Evolutionary conservation across 2,113 vertebrate genomes (phyloP).

Genomic region (Myiagra hebetior): DNA sequence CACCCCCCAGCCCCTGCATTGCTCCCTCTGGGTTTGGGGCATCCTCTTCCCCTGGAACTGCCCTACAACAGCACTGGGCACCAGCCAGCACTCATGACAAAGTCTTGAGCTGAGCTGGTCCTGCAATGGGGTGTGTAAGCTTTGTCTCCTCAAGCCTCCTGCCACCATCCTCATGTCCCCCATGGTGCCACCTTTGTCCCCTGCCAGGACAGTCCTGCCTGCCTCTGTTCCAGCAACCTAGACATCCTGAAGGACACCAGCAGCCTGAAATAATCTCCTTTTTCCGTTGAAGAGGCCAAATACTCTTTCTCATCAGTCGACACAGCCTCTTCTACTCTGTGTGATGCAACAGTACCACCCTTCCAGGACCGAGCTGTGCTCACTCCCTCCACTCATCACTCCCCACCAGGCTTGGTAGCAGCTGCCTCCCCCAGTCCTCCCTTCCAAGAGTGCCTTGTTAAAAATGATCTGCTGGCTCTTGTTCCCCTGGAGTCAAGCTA

Average conservation of each 20-base stretch:
- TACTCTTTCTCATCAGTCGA: neutral
- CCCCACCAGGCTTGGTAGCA: neutral
- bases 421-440: neutral
- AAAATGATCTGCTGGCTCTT: conserved; percentile 16
- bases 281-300: neutral
- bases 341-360: neutral
- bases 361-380: neutral
- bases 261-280: neutral
- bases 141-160: neutral
- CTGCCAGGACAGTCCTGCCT: neutral
- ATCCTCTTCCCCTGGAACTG: neutral
- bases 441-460: neutral
- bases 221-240: neutral
- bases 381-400: neutral
- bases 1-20: fast-evolving
- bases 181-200: neutral
- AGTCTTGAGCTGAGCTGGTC: neutral
- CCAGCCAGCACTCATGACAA: neutral
- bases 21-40: neutral
- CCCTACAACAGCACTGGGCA: neutral
- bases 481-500: neutral
- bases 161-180: neutral
- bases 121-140: neutral
- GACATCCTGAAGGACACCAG: neutral
- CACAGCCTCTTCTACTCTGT: neutral